Percentiles rank a stretch among this genome's conserved stretches.
phyloP scores from a whole-genome alignment of 2,797 vertebrate genomes.

The Melopsittacus undulatus region DNA sequence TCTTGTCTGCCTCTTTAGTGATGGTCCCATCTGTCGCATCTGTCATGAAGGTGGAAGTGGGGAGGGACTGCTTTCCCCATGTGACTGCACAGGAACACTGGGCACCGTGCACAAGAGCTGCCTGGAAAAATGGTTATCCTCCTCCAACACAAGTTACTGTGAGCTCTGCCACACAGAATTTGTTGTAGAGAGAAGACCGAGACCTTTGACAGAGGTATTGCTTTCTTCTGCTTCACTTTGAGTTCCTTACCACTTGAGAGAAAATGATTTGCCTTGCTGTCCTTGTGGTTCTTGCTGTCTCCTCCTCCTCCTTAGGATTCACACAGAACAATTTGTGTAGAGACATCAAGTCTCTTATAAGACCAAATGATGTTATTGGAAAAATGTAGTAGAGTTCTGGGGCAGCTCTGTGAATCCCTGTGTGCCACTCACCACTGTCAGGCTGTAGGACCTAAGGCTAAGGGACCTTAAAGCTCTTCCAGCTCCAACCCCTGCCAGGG shows the following conservation, averaged over 20 bases:
- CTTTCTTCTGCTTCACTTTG: constrained; percentile 24
- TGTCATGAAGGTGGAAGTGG: constrained; percentile 91
- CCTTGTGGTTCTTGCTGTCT: neutral
- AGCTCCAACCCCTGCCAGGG: no score
- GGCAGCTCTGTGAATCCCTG: neutral
- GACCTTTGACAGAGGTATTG: constrained; percentile 91
- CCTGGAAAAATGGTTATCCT: constrained; percentile 95
- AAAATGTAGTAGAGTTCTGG: neutral
- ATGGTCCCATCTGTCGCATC: constrained; percentile 95
- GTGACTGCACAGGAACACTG: constrained; percentile 92
- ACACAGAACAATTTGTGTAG: neutral
- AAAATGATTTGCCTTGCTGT: neutral
- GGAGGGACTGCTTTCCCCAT: constrained; percentile 90
- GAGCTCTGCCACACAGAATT: constrained; percentile 97
- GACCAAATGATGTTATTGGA: neutral
- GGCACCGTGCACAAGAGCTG: constrained; percentile 96
- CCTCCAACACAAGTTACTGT: constrained; percentile 97
- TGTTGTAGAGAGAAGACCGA: constrained; percentile 89
- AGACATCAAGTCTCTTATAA: neutral
- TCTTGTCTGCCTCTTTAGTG: constrained; percentile 75
- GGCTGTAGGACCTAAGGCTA: neutral
- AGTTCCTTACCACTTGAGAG: neutral
- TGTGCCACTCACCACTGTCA: accelerated
- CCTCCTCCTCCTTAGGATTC: neutral
- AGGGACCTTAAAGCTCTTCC: neutral